phyloP scores from a whole-genome alignment of 2,113 vertebrate species.

The Sturnira hondurensis region DNA sequence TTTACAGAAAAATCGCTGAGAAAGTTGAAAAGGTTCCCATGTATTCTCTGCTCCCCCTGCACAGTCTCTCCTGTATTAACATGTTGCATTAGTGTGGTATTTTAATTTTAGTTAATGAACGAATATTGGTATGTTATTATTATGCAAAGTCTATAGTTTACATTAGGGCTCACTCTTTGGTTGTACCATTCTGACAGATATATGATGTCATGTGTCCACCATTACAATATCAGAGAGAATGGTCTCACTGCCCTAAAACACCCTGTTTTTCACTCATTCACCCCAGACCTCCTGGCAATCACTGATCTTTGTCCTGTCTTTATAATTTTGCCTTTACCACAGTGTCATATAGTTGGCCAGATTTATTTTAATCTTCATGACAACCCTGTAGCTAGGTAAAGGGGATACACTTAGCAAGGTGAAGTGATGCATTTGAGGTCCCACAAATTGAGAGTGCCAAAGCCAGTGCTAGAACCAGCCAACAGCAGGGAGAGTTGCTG shows the following conservation, averaged over 20 bases:
- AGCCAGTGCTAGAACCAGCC: not conserved
- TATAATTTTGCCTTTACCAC: constrained; percentile 6
- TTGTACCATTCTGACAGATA: not conserved
- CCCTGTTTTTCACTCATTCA: not conserved
- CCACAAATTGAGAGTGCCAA: not conserved
- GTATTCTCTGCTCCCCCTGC: too few species aligned
- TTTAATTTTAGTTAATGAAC: not conserved
- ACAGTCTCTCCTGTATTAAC: not conserved
- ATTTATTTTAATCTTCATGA: constrained; percentile 20
- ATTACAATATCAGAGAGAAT: too few species aligned
- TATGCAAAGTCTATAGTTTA: not conserved
- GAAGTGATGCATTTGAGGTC: not conserved
- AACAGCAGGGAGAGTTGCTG: not conserved
- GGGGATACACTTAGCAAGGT: not conserved
- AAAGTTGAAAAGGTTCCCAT: not conserved
- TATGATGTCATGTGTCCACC: not conserved
- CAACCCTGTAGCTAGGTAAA: not conserved
- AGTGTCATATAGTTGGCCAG: not conserved
- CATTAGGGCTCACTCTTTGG: not conserved
- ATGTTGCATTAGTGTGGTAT: not conserved
- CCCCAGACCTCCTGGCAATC: not conserved
- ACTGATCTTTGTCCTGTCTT: not conserved
- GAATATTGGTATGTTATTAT: not conserved
- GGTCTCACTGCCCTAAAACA: not conserved
- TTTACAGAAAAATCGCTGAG: not conserved